A percentile compares a stretch with the other conserved stretches of the same genome.
These are phyloP conservation scores for Pelochelys cantorii DNA, from an alignment of 2,797 vertebrate genomes.

Conservation along the genomic window DNA sequence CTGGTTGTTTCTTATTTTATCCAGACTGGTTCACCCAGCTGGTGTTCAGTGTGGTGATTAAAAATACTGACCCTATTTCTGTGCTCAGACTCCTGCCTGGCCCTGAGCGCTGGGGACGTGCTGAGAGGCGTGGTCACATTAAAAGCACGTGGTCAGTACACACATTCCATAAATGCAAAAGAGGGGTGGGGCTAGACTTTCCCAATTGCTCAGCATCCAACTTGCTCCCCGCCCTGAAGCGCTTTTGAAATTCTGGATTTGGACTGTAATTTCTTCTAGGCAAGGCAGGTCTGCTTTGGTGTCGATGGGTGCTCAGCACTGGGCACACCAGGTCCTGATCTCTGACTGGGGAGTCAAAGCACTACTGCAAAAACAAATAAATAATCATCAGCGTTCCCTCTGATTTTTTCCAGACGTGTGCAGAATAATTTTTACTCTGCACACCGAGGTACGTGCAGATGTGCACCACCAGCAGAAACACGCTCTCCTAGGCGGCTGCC, in stretches of 20 bases:
- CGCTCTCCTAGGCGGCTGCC: no score
- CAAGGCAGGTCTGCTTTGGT: neutral
- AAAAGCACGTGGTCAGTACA: neutral
- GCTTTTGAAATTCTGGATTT: neutral
- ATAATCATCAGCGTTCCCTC: neutral
- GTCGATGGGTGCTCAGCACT: neutral
- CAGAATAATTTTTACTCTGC: no score
- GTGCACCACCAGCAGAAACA: no score
- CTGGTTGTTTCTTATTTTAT: neutral
- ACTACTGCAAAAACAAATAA: neutral
- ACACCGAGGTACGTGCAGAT: no score
- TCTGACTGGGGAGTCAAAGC: neutral
- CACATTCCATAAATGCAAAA: neutral
- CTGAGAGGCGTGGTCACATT: neutral
- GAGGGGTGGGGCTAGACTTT: neutral
- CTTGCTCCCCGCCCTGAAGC: neutral
- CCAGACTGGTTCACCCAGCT: neutral
- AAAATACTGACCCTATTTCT: neutral
- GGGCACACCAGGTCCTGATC: neutral
- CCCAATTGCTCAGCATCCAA: neutral
- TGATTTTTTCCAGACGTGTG: no score
- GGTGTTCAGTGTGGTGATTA: neutral
- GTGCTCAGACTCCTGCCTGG: neutral
- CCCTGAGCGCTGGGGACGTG: neutral
- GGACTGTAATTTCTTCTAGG: neutral